Base-by-base conservation (phyloP, 2,888 invertebrate genomes). In the Charanyca ferruginea region DNA sequence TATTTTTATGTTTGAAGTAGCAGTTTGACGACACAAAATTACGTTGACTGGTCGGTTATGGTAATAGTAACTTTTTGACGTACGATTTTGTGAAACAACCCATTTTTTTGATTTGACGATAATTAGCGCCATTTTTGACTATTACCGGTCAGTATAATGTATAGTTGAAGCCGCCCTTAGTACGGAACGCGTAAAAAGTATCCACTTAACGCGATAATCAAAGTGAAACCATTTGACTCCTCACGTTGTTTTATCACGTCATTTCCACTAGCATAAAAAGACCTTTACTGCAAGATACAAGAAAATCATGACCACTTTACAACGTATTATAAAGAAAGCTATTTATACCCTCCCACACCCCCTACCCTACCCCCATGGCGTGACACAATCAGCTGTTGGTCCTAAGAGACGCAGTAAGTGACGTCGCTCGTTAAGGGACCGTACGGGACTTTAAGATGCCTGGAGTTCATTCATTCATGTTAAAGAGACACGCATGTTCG, bases 371-470 rank as follows among this genome's bases (percentile, higher is more conserved):
- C 28, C 23, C 23, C 8, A 23, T 52, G 2, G 16, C 41, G 44
- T 53, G 63, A 47, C 60, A 61, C 32, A 76, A 76, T 76, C 77
- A 73, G 73, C 73, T 76, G 77, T 64, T 59, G 57, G 53, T 48
- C 68, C 51, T 73, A 42, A 54, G 73, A 68, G 58, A 23, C 54
- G 8, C 54, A 61, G 68, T 76, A 76, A 76, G 76, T 76, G 76
- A 73, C 73, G 61, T 38, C 25, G 13, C 68, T 73, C 76, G 77
- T 76, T 73, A 76, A 60, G 68, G 68, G 76, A 68, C 59, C 35
- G 52, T 23, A 28, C 55, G 32, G 22, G 57, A 54, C 71, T 74
- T 57, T 70, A 65, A 75, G 73, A 65, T 53, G 73, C 45, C 45
- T 65, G 13, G 8, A 70, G 57, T 58, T 76, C 65, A 71, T 74